phyloP scores from a whole-genome alignment of 2,797 vertebrate genomes.

The Echeneis naucrates region DNA sequence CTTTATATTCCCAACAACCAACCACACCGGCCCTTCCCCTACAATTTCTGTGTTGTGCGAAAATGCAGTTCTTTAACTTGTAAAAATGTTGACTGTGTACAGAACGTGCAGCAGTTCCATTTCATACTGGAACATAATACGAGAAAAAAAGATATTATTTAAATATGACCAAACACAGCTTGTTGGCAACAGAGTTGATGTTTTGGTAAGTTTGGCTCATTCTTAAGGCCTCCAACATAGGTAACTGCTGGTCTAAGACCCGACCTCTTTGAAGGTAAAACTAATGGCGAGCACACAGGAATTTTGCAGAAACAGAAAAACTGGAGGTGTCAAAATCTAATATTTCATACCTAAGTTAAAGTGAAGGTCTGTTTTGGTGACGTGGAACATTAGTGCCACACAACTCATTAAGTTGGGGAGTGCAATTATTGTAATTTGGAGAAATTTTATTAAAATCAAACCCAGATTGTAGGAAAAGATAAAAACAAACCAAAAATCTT shows the following conservation, averaged over 20 bases:
- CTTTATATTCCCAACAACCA: neutral
- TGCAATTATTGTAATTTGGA: slow-evolving; percentile 2
- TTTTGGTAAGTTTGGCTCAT: neutral
- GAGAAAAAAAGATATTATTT: neutral
- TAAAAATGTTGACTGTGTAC: neutral
- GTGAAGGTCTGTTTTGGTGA: neutral
- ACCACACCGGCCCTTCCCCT: neutral
- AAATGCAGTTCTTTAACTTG: neutral
- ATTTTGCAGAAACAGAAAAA: no score
- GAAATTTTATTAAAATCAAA: neutral
- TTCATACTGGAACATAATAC: neutral
- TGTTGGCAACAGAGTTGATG: neutral
- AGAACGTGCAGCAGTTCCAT: neutral
- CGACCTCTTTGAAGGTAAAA: neutral
- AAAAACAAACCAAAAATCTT: neutral
- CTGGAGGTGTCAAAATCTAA: neutral
- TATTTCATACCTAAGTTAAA: neutral
- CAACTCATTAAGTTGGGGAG: neutral
- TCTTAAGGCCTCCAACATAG: no score
- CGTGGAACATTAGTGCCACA: neutral
- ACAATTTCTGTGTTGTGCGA: neutral
- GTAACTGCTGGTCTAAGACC: neutral
- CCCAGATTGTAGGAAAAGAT: neutral
- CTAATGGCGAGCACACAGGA: no score
- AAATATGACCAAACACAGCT: neutral